A percentile compares a stretch with the other conserved stretches of the same genome.
Conservation (phyloP, 2,797 vertebrate genomes). For the Falco berigora region DNA sequence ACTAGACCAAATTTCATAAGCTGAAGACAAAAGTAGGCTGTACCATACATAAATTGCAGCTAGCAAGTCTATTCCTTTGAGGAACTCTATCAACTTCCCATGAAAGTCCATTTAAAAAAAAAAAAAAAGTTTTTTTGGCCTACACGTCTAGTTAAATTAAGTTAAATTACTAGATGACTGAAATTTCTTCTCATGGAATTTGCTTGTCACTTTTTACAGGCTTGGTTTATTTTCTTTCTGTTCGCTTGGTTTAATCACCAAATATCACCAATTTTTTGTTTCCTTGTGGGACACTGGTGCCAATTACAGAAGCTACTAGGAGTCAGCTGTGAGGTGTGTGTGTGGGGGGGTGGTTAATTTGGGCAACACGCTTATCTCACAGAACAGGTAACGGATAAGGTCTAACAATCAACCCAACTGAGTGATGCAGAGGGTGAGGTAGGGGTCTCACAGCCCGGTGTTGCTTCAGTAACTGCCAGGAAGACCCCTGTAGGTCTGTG, state of each 20-base stretch:
- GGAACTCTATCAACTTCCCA: slow-evolving; percentile 15
- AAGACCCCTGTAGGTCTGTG: too few species aligned
- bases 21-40: slow-evolving; percentile 62
- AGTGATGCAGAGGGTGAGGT: too few species aligned
- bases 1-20: slow-evolving; percentile 69
- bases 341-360: too few species aligned
- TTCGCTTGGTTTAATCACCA: not conserved
- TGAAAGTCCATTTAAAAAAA: not conserved
- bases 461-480: too few species aligned
- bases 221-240: not conserved
- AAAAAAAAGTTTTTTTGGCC: not conserved
- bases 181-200: not conserved
- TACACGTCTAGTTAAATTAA: not conserved
- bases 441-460: too few species aligned
- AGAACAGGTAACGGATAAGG: too few species aligned
- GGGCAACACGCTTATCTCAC: too few species aligned
- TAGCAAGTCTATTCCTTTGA: slow-evolving; percentile 55
- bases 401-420: too few species aligned
- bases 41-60: slow-evolving; percentile 55
- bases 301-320: too few species aligned
- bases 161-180: not conserved
- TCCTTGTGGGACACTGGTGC: not conserved
- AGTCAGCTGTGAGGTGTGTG: too few species aligned
- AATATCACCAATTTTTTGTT: not conserved
- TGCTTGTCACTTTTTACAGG: not conserved